Base-by-base conservation (phyloP, 92 coral and sea anemone genomes). In the Epizoanthus ramosus region DNA sequence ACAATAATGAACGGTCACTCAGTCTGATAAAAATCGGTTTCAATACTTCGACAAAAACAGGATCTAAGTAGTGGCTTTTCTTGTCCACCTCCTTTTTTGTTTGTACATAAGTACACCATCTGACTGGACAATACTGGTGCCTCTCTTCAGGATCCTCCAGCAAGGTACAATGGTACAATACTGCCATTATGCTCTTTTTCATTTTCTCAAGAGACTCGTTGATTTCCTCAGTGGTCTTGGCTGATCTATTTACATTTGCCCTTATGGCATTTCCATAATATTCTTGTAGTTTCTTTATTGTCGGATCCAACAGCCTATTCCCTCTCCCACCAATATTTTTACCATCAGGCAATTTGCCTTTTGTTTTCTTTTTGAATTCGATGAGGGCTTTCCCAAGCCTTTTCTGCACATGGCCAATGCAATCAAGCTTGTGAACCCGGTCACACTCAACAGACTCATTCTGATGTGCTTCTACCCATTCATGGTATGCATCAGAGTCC, bases 221-320 rank as follows among this genome's bases (percentile, higher is more conserved):
- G 37, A 47, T 57, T 54, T 85, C 67, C 19, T 85, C 52, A 22
- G 45, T 54, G n/a, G 88, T 43, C 28, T 63, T 43, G 8, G 71
- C 65, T 10, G 52, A 21, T 14, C 66, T 59, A 12, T 85, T 64
- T 8, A 75, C 76, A 75, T 75, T 75, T 2, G 33, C 64, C 28
- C 71, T 71, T 31, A 85, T 84, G 18, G 87, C 83, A 72, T 84
- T 84, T 15, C 87, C 75, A 54, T 84, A 74, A 56, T 84, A 84
- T 17, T 57, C 64, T 39, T 75, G 83, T 6, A 75, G 75, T 59
- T 64, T 56, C 6, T 85, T 81, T 25, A 85, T 63, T 3, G 67
- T 66, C 25, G 68, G 54, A 81, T 85, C 76, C 6, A 12, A 47
- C 53, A 47, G 53, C 53, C 53, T 47, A 47, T 45, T 74, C 21